Percentiles rank a stretch among this genome's conserved stretches.
phyloP scores from a whole-genome alignment of 2,797 vertebrate species.

The Babyrousa celebensis region DNA sequence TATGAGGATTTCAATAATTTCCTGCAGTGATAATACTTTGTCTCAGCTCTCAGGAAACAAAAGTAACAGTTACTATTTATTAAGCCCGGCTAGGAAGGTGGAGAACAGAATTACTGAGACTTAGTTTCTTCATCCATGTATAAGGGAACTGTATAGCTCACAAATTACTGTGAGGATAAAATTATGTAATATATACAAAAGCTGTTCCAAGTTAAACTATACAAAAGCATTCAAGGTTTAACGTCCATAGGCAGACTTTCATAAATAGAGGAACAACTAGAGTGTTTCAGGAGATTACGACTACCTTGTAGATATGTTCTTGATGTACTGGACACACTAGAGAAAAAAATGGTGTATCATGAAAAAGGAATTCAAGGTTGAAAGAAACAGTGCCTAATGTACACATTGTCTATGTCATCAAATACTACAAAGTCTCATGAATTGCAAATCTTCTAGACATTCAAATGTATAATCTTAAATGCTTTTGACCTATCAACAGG shows the following conservation, averaged over 20 bases:
- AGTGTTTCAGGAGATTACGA: conserved; percentile 1
- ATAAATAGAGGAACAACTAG: background rate
- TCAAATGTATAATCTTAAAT: background rate
- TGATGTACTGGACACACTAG: conserved; percentile 5
- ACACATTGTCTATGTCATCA: background rate
- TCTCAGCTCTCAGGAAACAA: conserved; percentile 32
- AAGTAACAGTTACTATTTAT: background rate
- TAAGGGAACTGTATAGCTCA: background rate
- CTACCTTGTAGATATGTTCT: background rate
- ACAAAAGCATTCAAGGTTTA: background rate
- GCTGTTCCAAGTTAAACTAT: background rate
- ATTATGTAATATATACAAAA: background rate
- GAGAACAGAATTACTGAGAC: conserved; percentile 12
- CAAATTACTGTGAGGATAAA: conserved; percentile 11
- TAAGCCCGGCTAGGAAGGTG: conserved; percentile 12
- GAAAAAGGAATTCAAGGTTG: background rate
- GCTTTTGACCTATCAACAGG: background rate
- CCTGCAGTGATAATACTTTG: background rate
- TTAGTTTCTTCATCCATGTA: background rate
- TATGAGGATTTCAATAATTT: background rate
- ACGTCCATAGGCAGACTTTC: background rate
- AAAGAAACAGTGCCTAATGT: conserved; percentile 4
- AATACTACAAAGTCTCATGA: background rate
- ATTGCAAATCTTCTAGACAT: background rate
- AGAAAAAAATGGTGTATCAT: conserved; percentile 5